Evolutionary conservation across 2,888 invertebrate species (phyloP).

Genomic region (Chrysotoxum bicinctum): DNA sequence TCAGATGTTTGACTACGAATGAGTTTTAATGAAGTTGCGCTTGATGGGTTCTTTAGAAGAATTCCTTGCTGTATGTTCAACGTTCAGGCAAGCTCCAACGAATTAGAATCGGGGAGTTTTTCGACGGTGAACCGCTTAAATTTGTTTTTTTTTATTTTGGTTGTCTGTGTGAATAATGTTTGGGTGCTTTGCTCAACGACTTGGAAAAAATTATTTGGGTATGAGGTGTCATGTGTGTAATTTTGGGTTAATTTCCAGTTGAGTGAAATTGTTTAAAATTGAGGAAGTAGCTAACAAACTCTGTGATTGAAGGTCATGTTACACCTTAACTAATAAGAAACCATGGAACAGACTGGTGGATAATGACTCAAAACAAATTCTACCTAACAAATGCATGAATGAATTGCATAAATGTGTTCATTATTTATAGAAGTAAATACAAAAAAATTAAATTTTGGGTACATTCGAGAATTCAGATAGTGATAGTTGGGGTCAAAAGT

Average conservation of each 20-base stretch:
- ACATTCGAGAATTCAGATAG: too few relatives aligned
- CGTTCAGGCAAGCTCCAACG: conserved; percentile 39
- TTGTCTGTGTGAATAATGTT: conserved; percentile 50
- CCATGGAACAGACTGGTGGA: neutral
- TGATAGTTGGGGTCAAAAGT: too few relatives aligned
- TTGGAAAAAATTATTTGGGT: conserved; percentile 39
- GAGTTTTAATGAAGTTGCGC: conserved; percentile 68
- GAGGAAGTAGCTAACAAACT: neutral
- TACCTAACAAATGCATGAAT: neutral
- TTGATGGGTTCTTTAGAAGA: conserved; percentile 65
- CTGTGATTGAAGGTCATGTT: conserved; percentile 12
- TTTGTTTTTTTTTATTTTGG: conserved; percentile 25
- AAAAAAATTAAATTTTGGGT: too few relatives aligned
- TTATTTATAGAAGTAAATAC: neutral
- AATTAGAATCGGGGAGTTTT: conserved; percentile 61
- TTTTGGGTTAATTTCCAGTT: conserved; percentile 17
- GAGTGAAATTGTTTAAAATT: neutral
- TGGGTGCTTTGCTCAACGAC: conserved; percentile 53
- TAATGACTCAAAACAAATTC: neutral
- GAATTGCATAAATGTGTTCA: neutral
- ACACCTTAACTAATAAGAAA: neutral
- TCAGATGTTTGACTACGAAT: conserved; percentile 45
- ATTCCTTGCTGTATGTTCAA: conserved; percentile 35
- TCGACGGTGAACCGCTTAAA: conserved; percentile 27
- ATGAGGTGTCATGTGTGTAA: conserved; percentile 48